Evolutionary conservation across 2,113 vertebrate genomes (phyloP).

Genomic region (Pluvialis apricaria): DNA sequence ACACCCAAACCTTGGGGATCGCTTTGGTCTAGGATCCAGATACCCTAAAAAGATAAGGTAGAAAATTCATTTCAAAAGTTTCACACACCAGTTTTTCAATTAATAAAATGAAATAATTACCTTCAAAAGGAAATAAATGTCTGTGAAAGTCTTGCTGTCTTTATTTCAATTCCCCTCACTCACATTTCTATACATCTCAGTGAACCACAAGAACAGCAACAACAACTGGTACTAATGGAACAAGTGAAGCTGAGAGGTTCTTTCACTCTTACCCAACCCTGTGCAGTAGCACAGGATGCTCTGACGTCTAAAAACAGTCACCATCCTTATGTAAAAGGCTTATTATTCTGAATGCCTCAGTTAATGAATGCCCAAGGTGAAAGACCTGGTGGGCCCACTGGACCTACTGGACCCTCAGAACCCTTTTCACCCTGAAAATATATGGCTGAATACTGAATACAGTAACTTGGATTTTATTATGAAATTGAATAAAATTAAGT

Average conservation of each 20-base stretch:
- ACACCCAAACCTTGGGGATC: neutral
- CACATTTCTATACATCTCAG: neutral
- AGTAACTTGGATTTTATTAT: neutral
- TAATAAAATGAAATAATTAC: neutral
- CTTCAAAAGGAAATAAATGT: neutral
- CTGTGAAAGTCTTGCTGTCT: neutral
- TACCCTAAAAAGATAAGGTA: neutral
- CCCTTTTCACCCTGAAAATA: slow-evolving; percentile 72
- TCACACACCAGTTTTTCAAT: neutral
- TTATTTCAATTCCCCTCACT: neutral
- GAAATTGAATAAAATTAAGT: neutral
- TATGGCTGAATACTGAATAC: neutral
- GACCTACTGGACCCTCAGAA: slow-evolving; percentile 72
- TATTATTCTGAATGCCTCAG: neutral
- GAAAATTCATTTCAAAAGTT: neutral
- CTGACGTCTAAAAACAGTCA: neutral
- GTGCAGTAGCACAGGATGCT: neutral
- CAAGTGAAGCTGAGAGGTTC: neutral
- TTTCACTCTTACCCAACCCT: neutral
- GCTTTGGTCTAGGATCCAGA: neutral
- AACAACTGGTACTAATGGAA: neutral
- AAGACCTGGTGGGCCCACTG: slow-evolving; percentile 54
- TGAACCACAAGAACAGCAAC: neutral
- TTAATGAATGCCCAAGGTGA: neutral
- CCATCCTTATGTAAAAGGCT: neutral